Conservation (phyloP, 2,113 vertebrate genomes). For the Taurulus bubalis region DNA sequence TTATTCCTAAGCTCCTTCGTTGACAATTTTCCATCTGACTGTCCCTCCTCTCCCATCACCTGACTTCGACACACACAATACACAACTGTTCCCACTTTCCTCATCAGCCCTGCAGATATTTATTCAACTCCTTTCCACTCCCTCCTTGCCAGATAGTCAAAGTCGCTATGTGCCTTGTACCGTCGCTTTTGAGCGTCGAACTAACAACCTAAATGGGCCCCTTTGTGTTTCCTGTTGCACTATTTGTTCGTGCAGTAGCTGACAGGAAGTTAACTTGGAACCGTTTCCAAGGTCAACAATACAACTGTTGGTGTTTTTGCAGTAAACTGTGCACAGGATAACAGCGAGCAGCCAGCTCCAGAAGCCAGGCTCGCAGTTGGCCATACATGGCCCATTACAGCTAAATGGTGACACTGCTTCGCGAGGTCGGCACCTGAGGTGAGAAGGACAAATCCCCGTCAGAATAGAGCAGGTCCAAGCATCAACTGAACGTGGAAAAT, state of each 20-base stretch:
- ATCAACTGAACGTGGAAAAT: slow-evolving; percentile 28
- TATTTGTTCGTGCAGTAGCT: neutral
- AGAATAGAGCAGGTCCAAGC: slow-evolving; percentile 8
- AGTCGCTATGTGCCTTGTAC: neutral
- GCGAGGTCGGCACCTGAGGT: slow-evolving; percentile 34
- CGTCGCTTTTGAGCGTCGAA: neutral
- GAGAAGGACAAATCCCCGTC: slow-evolving; percentile 28
- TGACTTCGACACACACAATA: neutral
- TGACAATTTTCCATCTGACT: neutral
- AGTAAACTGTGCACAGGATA: neutral
- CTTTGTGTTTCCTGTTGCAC: neutral
- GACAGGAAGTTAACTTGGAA: too few relatives aligned
- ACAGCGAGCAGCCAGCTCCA: neutral
- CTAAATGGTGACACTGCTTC: slow-evolving; percentile 8
- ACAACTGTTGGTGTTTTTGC: neutral
- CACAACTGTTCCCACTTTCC: neutral
- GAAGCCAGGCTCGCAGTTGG: neutral
- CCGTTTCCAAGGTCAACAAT: neutral
- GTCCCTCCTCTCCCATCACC: neutral
- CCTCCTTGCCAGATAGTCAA: neutral
- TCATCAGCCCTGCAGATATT: neutral
- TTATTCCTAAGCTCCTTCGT: neutral
- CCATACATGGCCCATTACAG: slow-evolving; percentile 31
- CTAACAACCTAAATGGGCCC: neutral
- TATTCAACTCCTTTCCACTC: neutral